A percentile compares a stretch with the other conserved stretches of the same genome.
phyloP scores from a whole-genome alignment of 2,888 invertebrate species.

The Syrphus vitripennis region DNA sequence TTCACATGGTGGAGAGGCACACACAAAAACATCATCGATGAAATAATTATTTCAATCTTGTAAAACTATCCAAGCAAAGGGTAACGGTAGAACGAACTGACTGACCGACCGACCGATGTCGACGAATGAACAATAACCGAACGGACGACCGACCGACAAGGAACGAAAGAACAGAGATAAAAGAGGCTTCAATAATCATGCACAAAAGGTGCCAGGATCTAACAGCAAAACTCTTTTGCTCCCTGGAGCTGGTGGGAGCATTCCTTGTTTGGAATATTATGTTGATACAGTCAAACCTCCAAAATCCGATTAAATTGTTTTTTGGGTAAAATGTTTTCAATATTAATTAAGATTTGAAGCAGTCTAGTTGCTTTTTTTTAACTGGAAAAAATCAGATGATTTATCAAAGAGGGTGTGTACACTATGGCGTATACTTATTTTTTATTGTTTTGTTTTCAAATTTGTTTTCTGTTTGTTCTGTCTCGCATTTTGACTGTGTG shows the following conservation, averaged over 20 bases:
- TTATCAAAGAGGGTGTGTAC: too few relatives aligned
- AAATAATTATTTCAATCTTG: constrained; percentile 62
- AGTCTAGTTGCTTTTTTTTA: too few relatives aligned
- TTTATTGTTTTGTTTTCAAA: too few relatives aligned
- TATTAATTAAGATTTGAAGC: too few relatives aligned
- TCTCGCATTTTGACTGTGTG: too few relatives aligned
- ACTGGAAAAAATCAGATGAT: too few relatives aligned
- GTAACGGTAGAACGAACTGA: background rate
- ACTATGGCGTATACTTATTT: too few relatives aligned
- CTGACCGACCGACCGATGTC: too few relatives aligned
- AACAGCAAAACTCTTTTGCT: background rate
- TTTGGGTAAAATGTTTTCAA: too few relatives aligned
- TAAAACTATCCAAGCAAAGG: constrained; percentile 39
- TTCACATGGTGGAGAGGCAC: constrained; percentile 18
- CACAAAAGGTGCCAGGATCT: constrained; percentile 37
- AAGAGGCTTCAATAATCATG: constrained; percentile 8
- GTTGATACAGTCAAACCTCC: background rate
- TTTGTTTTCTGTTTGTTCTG: too few relatives aligned
- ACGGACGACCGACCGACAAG: background rate
- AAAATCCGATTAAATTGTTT: too few relatives aligned
- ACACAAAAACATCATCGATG: constrained; percentile 54
- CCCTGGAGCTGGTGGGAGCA: background rate
- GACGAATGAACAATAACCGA: too few relatives aligned
- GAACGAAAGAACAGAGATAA: background rate
- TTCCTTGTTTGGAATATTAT: background rate